These are phyloP conservation scores for Caenorhabditis sinica DNA, from an alignment of 2,888 invertebrate species.

Conservation along the genomic window DNA sequence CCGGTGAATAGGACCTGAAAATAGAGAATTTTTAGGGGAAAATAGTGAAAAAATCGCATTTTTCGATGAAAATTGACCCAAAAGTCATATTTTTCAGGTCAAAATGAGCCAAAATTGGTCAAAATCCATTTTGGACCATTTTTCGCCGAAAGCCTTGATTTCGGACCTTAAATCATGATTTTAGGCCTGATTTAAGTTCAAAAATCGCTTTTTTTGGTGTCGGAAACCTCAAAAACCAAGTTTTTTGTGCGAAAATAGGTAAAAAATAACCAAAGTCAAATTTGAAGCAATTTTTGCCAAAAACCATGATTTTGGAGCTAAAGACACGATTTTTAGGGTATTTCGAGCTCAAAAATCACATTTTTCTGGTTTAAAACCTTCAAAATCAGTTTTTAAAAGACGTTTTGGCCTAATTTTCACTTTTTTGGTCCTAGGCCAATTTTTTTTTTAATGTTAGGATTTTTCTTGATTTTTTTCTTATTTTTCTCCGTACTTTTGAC, in stretches of 20 bases:
- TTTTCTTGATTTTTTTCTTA: neutral
- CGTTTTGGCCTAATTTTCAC: neutral
- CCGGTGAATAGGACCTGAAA: constrained; percentile 45
- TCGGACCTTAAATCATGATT: neutral
- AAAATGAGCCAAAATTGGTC: neutral
- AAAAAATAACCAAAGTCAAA: neutral
- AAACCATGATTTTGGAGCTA: neutral
- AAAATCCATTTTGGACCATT: neutral
- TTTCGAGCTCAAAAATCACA: neutral
- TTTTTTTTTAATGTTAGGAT: neutral
- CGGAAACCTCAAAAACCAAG: neutral
- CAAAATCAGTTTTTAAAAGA: neutral
- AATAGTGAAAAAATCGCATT: constrained; percentile 9
- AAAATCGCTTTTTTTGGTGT: neutral
- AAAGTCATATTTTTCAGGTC: neutral
- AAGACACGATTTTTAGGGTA: neutral
- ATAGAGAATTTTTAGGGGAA: neutral
- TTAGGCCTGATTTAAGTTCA: neutral
- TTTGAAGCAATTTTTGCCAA: neutral
- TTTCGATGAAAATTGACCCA: neutral
- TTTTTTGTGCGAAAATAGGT: neutral
- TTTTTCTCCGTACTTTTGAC: constrained; percentile 42
- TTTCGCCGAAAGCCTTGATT: neutral
- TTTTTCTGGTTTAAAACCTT: neutral
- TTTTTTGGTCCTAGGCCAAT: neutral